Conservation (phyloP, 2,888 invertebrate species). For the Drosophila buzzatii region DNA sequence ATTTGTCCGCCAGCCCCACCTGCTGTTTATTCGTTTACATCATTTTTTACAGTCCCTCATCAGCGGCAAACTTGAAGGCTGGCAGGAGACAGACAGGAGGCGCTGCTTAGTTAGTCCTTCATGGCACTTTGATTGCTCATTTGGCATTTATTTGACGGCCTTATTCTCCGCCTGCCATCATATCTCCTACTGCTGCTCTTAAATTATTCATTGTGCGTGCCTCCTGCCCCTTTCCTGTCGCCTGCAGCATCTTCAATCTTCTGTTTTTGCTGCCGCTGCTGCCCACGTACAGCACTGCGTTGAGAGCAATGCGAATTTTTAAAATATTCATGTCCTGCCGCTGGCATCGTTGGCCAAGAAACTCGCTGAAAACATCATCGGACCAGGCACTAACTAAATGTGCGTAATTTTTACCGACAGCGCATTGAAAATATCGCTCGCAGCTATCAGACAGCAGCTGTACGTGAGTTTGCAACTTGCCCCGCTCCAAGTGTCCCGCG, state of each 20-base stretch:
- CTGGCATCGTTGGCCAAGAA: constrained; percentile 59
- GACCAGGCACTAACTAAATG: constrained; percentile 69
- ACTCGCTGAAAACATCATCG: constrained; percentile 65
- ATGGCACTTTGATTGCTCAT: constrained; percentile 82
- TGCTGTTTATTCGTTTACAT: constrained; percentile 73
- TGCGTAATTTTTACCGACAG: constrained; percentile 80
- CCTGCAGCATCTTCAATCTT: constrained; percentile 36
- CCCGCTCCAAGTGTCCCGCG: not conserved
- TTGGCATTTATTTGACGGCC: constrained; percentile 79
- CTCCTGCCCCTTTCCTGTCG: constrained; percentile 17
- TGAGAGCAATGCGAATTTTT: constrained; percentile 66
- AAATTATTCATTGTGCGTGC: constrained; percentile 77
- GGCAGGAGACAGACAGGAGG: constrained; percentile 4
- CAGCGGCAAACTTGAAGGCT: constrained; percentile 30
- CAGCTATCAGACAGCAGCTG: constrained; percentile 53
- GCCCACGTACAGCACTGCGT: constrained; percentile 53
- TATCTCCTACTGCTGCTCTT: constrained; percentile 27
- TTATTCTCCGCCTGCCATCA: constrained; percentile 7
- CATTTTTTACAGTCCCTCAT: constrained; percentile 75
- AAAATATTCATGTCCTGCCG: constrained; percentile 78
- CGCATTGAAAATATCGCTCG: constrained; percentile 74
- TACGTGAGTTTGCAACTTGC: constrained; percentile 73
- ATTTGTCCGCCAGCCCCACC: constrained; percentile 3
- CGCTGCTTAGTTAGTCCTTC: constrained; percentile 75
- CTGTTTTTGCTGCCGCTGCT: constrained; percentile 23